Percentiles rank a stretch among this genome's conserved stretches.
Conservation (phyloP, 2,888 invertebrate genomes). For the Acanthosepion pharaonis region DNA sequence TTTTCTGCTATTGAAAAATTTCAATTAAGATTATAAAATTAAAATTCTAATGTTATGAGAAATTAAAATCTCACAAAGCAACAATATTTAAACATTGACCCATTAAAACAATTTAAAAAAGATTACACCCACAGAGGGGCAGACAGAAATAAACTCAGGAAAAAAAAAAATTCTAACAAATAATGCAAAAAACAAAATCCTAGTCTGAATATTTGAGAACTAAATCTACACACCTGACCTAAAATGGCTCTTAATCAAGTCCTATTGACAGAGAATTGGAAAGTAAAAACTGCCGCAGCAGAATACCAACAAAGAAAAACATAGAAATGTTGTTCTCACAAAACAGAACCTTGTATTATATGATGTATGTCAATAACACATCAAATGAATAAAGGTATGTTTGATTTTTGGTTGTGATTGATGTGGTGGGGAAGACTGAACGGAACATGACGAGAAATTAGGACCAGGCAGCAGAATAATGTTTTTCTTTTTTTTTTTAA, state of each 20-base stretch:
- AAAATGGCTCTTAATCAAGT: constrained; percentile 11
- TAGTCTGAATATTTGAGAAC: not conserved
- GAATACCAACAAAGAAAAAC: not conserved
- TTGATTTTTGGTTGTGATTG: not conserved
- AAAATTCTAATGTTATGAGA: not conserved
- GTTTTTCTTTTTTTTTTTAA: not conserved
- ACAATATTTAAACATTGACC: not conserved
- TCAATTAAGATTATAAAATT: too few species aligned
- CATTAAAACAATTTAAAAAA: not conserved
- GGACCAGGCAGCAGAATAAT: not conserved
- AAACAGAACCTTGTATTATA: not conserved
- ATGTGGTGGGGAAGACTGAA: not conserved
- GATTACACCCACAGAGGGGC: not conserved
- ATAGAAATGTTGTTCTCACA: not conserved
- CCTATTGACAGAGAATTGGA: not conserved
- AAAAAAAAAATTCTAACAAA: not conserved
- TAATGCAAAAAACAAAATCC: not conserved
- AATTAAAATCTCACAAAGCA: not conserved
- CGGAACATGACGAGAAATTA: not conserved
- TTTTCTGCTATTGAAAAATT: not conserved
- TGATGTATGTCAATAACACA: constrained; percentile 9
- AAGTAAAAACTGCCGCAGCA: not conserved
- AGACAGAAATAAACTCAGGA: not conserved
- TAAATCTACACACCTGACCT: not conserved
- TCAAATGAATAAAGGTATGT: not conserved